These are phyloP conservation scores for Aphrocallistes beatrix DNA, from an alignment of 37 sponge, comb jelly and placozoan genomes.

Conservation along the genomic window DNA sequence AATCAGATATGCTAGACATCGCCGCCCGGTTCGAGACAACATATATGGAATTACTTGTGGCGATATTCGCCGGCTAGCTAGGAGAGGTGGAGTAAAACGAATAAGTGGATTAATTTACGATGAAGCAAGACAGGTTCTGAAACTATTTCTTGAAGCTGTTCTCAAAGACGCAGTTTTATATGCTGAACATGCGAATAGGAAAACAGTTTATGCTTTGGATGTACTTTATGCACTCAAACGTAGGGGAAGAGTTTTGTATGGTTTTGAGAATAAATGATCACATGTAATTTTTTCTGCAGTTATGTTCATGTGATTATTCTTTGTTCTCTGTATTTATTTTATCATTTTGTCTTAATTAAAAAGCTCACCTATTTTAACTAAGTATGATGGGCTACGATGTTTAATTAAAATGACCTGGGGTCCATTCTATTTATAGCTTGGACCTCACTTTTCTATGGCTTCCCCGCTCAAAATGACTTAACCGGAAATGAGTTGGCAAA, in stretches of 20 bases:
- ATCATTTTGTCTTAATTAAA: no score
- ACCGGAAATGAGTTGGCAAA: no score
- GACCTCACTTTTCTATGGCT: no score
- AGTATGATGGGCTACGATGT: no score
- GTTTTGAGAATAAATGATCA: not conserved
- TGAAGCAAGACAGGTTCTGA: not conserved
- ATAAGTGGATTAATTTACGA: conserved; percentile 13
- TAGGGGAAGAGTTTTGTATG: conserved; percentile 1
- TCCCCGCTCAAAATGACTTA: no score
- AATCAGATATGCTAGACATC: not conserved
- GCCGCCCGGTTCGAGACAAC: not conserved
- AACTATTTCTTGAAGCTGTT: not conserved
- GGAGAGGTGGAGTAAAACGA: not conserved
- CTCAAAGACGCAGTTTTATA: not conserved
- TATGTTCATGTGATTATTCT: no score
- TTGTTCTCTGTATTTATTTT: no score
- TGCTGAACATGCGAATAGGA: not conserved
- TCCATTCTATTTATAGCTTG: no score
- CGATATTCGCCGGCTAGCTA: not conserved
- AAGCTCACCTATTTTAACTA: no score
- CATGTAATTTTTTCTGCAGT: no score
- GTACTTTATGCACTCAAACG: conserved; percentile 14
- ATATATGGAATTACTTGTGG: not conserved
- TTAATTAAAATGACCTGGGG: no score
- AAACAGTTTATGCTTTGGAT: not conserved